Evolutionary conservation across 2,113 vertebrate species (phyloP).

Genomic region (Naja naja): DNA sequence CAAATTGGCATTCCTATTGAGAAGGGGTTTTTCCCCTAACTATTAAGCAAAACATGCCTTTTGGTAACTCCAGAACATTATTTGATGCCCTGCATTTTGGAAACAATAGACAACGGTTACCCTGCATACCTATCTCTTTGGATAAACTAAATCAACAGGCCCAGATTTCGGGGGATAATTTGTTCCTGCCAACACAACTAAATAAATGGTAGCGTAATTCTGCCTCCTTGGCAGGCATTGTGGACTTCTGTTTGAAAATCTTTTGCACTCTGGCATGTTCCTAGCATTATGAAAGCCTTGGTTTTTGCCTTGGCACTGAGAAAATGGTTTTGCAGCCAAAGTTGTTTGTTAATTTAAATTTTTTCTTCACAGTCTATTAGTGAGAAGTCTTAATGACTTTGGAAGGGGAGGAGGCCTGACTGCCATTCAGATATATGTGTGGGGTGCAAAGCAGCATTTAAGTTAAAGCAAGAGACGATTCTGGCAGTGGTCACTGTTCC

Average conservation of each 20-base stretch:
- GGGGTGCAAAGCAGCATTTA: neutral
- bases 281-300: slow-evolving; percentile 2
- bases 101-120: neutral
- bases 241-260: neutral
- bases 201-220: slow-evolving; percentile 10
- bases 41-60: neutral
- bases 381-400: neutral
- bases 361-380: neutral
- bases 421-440: neutral
- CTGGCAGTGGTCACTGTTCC: neutral
- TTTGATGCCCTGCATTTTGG: neutral
- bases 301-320: neutral
- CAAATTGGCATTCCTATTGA: neutral
- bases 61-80: neutral
- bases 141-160: neutral
- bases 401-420: neutral
- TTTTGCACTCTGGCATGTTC: neutral
- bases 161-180: neutral
- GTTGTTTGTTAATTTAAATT: neutral
- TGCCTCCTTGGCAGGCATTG: neutral
- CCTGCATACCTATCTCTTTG: neutral
- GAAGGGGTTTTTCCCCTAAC: neutral
- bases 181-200: neutral
- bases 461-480: slow-evolving; percentile 8
- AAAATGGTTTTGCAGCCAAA: neutral